Evolutionary conservation across 2,888 invertebrate genomes (phyloP), one percentile per base, ranked within the genome.

Genomic region (Geotrupes spiniger): DNA sequence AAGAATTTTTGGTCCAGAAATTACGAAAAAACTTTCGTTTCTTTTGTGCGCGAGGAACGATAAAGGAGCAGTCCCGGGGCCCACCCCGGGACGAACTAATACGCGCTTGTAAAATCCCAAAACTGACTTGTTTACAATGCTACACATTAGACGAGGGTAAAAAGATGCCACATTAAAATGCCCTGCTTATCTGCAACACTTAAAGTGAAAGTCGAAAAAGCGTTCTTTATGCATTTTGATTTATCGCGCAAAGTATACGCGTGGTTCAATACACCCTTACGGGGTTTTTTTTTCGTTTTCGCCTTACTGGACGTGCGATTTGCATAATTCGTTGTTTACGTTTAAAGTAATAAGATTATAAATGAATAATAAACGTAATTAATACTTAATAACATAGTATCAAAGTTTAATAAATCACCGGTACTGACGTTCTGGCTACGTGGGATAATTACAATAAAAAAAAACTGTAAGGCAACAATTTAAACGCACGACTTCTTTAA

Each of bases 201-300:
- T 52, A 62, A 66, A 71, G 70, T 68, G 70, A 70, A 71, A 71
- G 70, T 70, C 69, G 62, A 65, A 68, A 68, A 69, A 66, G 65
- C 63, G 63, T 63, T 65, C 65, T 69, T 61, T 65, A 66, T 65
- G 64, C 68, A 69, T 66, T 67, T 69, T 71, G 71, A 71, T 71
- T 71, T 71, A 71, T 59, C 68, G 52, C 52, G 46, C 33, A 44
- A 46, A 49, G 43, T 53, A 66, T 61, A 47, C 53, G 44, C 54
- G 51, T 36, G 39, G 53, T 57, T 58, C 52, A 47, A 46, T 43
- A 52, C 36, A 43, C 51, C 48, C 51, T 12, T 16, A 11, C 46
- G 21, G 36, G 14, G 10, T 46, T 14, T 25, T 33, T 38, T 37
- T 27, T 36, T 16, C 37, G 48, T 29, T 48, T 43, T 27, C 25